Evolutionary conservation across 1,140 invertebrate genomes (phyloP), one percentile per base, ranked within the genome.

Genomic region (Drosophila baimaii): DNA sequence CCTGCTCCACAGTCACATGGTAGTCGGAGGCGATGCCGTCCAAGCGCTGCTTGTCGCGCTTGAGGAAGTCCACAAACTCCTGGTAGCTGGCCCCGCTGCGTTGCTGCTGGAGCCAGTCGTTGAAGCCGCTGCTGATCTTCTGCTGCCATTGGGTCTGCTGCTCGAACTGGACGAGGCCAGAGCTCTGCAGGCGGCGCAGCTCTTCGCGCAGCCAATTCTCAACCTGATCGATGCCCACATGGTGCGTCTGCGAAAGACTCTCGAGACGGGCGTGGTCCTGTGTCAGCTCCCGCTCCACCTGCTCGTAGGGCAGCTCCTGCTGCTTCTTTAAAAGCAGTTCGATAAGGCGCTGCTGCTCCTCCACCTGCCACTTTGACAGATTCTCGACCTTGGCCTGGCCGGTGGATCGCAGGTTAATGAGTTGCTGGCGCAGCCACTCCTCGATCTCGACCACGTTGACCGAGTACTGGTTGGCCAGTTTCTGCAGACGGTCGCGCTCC

Each of bases 1-100:
- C 89, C 59, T 91, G 91, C 21, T 91, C 91, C 12, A 91, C 90
- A 1, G 91, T 91, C 21, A 91, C 41, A 43, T 91, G 91, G n/a
- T 91, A 91, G 21, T 91, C 81, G 13, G 51, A 57, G 10, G 85
- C 90, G 27, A 91, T 91, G 55, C 66, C 61, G 21, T 73, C 65
- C 15, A 91, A 47, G 2, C 91, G 80, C 2, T 73, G 59, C 33
- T 90, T 90, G 43, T 91, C 91, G 6, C 89, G 79, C 43, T 80
- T 79, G 2, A 91, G 56, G 59, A 91, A 91, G 9, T 80, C 68
- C 8, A 90, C 58, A 17, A 91, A 91, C 17, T 91, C 80, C 37
- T 90, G 76, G 21, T 90, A 81, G 19, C 73, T 91, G 19, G 82
- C 62, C 1, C 76, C 83, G 13, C 90, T 75, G 17, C 75, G 77